phyloP scores from a whole-genome alignment of 2,888 invertebrate species.

The Oeneis ivallda region DNA sequence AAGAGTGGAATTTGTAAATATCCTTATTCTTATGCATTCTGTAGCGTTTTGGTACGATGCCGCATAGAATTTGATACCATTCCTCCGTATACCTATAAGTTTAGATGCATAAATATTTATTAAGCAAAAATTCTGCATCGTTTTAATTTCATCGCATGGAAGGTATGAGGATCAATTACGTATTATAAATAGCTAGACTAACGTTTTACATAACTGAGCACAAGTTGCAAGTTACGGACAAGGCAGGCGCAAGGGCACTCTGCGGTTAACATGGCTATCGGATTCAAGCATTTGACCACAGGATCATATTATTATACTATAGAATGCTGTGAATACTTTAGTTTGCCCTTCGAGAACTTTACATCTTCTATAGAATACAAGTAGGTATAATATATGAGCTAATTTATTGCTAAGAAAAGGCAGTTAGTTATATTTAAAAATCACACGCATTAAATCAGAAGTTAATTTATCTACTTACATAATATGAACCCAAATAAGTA shows the following conservation, averaged over 20 bases:
- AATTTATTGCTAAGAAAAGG: too few relatives aligned
- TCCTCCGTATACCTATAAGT: too few relatives aligned
- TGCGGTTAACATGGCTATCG: conserved; percentile 45
- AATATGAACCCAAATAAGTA: too few relatives aligned
- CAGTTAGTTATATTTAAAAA: too few relatives aligned
- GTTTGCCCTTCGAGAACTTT: conserved; percentile 32
- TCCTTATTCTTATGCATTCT: too few relatives aligned
- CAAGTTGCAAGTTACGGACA: conserved; percentile 38
- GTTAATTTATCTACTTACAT: too few relatives aligned
- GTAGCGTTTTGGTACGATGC: too few relatives aligned
- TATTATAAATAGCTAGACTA: background rate
- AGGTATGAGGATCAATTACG: background rate
- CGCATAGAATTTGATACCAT: too few relatives aligned
- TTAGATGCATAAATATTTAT: too few relatives aligned
- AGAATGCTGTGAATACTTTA: background rate
- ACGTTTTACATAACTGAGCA: conserved; percentile 33
- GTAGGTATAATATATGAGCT: background rate
- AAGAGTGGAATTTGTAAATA: too few relatives aligned
- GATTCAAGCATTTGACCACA: conserved; percentile 39
- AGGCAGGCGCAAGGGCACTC: conserved; percentile 46
- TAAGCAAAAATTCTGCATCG: too few relatives aligned
- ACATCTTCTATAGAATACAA: background rate
- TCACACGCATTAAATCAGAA: too few relatives aligned
- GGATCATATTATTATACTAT: conserved; percentile 22
- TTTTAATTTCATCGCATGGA: background rate